Conservation (phyloP, 2,888 invertebrate genomes). For the Druceiella hillmani region DNA sequence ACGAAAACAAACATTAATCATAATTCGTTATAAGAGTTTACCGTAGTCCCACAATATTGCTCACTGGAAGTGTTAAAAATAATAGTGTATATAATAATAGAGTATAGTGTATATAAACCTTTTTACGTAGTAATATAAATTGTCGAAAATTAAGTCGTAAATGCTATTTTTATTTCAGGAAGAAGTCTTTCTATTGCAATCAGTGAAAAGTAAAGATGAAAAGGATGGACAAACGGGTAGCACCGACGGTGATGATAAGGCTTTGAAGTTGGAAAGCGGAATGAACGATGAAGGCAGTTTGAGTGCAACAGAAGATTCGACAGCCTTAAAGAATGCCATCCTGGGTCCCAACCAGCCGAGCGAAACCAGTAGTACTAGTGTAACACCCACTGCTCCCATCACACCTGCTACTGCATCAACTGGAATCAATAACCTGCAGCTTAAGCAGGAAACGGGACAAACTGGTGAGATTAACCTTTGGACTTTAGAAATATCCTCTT, state of each 20-base stretch:
- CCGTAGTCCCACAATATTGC: too few relatives aligned
- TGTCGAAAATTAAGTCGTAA: conserved; percentile 27
- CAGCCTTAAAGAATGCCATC: conserved; percentile 43
- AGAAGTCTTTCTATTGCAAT: conserved; percentile 64
- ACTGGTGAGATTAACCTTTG: too few relatives aligned
- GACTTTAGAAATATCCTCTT: too few relatives aligned
- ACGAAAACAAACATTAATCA: too few relatives aligned
- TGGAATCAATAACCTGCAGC: too few relatives aligned
- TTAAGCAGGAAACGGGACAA: too few relatives aligned
- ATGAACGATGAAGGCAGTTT: conserved; percentile 33
- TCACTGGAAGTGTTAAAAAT: too few relatives aligned
- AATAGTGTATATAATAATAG: too few relatives aligned
- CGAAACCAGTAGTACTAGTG: conserved; percentile 22
- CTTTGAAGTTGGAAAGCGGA: conserved; percentile 35
- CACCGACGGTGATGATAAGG: conserved; percentile 27
- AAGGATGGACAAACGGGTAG: conserved; percentile 36
- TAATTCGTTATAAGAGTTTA: too few relatives aligned
- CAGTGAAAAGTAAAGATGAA: conserved; percentile 62
- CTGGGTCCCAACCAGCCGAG: conserved; percentile 37
- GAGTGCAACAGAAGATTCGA: conserved; percentile 45
- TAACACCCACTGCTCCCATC: conserved; percentile 1
- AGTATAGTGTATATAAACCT: too few relatives aligned
- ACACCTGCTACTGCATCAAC: not conserved
- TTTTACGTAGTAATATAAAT: too few relatives aligned
- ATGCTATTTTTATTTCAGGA: conserved; percentile 49